Conservation (phyloP, 2,113 vertebrate species). For the Gobiocypris rarus region DNA sequence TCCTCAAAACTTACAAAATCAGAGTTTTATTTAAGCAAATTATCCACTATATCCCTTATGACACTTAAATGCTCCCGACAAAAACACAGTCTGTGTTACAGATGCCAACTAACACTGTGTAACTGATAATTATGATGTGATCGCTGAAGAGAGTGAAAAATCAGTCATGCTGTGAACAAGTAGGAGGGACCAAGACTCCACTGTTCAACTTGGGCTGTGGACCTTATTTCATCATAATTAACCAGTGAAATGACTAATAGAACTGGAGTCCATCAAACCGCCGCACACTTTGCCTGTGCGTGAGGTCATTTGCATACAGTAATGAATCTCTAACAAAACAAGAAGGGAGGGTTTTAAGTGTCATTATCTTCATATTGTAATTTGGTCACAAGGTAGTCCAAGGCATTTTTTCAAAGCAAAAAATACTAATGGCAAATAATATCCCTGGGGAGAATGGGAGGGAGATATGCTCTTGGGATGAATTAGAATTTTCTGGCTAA, state of each 20-base stretch:
- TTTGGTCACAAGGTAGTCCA: constrained; percentile 14
- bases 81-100: constrained; percentile 23
- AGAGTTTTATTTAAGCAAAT: too few species aligned
- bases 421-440: constrained; percentile 26
- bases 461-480: not conserved
- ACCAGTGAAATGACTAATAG: constrained; percentile 16
- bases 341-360: constrained; percentile 31
- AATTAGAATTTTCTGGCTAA: not conserved
- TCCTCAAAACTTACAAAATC: not conserved
- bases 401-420: constrained; percentile 35
- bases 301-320: constrained; percentile 53
- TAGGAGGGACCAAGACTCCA: constrained; percentile 16
- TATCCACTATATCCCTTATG: not conserved
- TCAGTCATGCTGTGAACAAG: constrained; percentile 29
- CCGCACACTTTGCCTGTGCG: not conserved
- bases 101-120: too few species aligned
- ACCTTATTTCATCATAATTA: constrained; percentile 44
- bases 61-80: not conserved
- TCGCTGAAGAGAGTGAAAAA: constrained; percentile 28
- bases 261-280: constrained; percentile 17
- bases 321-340: constrained; percentile 11
- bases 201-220: not conserved
- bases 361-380: constrained; percentile 40
- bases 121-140: constrained; percentile 41
- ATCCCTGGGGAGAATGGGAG: constrained; percentile 4